A percentile compares a stretch with the other conserved stretches of the same genome.
These are phyloP conservation scores for Chrysolina oricalcia DNA, from an alignment of 2,888 invertebrate genomes.

Conservation along the genomic window DNA sequence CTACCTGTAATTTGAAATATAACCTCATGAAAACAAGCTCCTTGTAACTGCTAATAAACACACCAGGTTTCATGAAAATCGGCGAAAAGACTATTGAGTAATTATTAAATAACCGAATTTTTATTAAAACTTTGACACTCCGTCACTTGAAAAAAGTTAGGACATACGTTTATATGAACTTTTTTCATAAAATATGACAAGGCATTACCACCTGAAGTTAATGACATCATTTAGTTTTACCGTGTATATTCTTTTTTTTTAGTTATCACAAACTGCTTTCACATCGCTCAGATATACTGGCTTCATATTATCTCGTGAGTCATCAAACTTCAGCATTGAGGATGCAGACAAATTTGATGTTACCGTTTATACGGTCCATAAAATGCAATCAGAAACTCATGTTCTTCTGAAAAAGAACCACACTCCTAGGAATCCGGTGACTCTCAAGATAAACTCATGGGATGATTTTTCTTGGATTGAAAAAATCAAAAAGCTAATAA, in stretches of 20 bases:
- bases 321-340: conserved; percentile 64
- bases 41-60: too few species aligned
- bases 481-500: conserved; percentile 66
- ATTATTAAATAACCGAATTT: too few species aligned
- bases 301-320: conserved; percentile 78
- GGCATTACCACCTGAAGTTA: too few species aligned
- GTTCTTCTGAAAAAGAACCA: conserved; percentile 73
- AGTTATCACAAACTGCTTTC: conserved; percentile 50
- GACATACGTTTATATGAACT: too few species aligned
- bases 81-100: too few species aligned
- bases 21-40: too few species aligned
- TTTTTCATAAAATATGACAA: too few species aligned
- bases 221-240: too few species aligned
- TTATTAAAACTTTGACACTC: too few species aligned
- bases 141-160: too few species aligned
- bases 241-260: conserved; percentile 41
- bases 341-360: conserved; percentile 23
- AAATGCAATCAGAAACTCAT: conserved; percentile 72
- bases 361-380: conserved; percentile 71
- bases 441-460: conserved; percentile 69
- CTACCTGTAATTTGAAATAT: too few species aligned
- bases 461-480: conserved; percentile 72
- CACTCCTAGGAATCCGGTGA: conserved; percentile 65
- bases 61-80: too few species aligned
- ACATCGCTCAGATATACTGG: conserved; percentile 72